Conservation (phyloP, 53 echinoderm and acorn worm species). For the Glandiceps talaboti region DNA sequence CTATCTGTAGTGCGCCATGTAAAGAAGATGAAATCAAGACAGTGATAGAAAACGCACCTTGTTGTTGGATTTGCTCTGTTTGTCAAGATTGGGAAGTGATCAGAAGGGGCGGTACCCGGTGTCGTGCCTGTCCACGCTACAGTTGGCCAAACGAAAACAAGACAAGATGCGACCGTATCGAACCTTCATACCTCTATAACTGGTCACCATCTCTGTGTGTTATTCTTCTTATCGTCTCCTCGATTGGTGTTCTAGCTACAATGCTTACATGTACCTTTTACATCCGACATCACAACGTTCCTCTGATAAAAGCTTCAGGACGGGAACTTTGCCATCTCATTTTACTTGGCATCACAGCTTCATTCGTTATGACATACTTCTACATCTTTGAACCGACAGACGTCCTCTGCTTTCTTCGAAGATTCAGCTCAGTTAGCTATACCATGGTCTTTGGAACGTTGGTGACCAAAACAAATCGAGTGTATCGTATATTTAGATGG, state of each 20-base stretch:
- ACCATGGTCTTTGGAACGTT: neutral
- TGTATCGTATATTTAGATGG: neutral
- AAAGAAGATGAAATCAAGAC: slow-evolving; percentile 34
- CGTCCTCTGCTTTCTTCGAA: neutral
- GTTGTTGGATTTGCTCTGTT: slow-evolving; percentile 76
- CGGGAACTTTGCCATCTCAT: neutral
- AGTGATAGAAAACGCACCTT: slow-evolving; percentile 55
- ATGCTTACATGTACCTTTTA: neutral
- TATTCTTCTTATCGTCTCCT: neutral
- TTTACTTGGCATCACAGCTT: neutral
- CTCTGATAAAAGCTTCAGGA: neutral
- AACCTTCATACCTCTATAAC: neutral
- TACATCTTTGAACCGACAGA: neutral
- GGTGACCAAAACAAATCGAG: neutral
- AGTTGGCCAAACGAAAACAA: slow-evolving; percentile 6
- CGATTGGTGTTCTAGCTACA: neutral
- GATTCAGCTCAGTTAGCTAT: neutral
- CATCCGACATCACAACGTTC: neutral
- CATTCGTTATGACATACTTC: neutral
- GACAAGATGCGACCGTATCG: slow-evolving; percentile 35
- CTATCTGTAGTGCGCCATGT: slow-evolving; percentile 72
- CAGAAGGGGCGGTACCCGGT: slow-evolving; percentile 10
- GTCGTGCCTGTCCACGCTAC: neutral
- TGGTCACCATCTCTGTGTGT: neutral
- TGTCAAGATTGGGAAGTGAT: slow-evolving; percentile 60